Conservation (phyloP, 2,888 invertebrate genomes). For the Dusona sp. region DNA sequence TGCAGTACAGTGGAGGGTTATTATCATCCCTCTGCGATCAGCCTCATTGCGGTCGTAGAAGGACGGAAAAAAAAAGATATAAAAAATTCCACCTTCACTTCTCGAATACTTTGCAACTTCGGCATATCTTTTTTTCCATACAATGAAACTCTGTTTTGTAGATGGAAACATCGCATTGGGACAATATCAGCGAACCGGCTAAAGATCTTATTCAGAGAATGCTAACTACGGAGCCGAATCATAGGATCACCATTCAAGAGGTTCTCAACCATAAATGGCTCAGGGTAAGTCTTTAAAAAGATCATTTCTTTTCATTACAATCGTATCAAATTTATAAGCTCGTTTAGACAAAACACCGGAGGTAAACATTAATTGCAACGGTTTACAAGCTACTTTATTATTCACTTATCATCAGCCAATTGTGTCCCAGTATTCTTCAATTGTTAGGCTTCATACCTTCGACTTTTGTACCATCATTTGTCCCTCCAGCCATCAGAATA, state of each 20-base stretch:
- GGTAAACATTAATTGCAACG: too few species aligned
- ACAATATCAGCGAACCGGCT: slow-evolving; percentile 96
- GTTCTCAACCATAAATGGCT: slow-evolving; percentile 99
- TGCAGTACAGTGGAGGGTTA: slow-evolving; percentile 40
- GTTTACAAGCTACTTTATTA: not conserved
- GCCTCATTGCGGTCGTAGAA: slow-evolving; percentile 44
- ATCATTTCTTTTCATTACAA: slow-evolving; percentile 13
- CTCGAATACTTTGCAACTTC: not conserved
- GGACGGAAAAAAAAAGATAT: slow-evolving; percentile 8
- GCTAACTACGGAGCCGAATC: slow-evolving; percentile 96
- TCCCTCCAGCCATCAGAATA: not conserved
- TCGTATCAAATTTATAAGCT: not conserved
- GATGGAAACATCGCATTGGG: slow-evolving; percentile 96
- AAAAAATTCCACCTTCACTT: slow-evolving; percentile 28
- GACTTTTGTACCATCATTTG: not conserved
- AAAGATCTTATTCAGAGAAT: slow-evolving; percentile 98
- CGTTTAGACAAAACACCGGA: not conserved
- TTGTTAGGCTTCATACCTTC: not conserved
- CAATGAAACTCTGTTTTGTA: slow-evolving; percentile 83
- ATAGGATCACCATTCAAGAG: slow-evolving; percentile 97
- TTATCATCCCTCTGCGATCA: slow-evolving; percentile 50
- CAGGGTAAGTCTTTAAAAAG: slow-evolving; percentile 88
- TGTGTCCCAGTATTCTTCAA: not conserved
- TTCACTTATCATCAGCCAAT: not conserved
- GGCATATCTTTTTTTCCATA: not conserved